These are phyloP conservation scores for Kradibia gibbosae DNA, from an alignment of 1,140 invertebrate species.

Conservation along the genomic window DNA sequence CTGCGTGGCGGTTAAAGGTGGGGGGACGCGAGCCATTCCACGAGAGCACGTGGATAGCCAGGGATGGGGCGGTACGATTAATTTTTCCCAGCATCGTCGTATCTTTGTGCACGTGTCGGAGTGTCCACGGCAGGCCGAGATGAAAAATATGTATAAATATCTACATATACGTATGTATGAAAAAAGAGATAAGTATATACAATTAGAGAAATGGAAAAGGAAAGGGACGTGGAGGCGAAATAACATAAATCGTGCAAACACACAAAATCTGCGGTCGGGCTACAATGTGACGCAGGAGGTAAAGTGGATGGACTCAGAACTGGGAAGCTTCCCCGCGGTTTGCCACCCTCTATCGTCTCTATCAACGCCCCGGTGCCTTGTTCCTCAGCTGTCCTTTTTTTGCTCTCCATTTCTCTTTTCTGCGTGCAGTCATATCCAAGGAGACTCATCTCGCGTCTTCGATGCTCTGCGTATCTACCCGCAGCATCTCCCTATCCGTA, in stretches of 20 bases:
- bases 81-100: background rate
- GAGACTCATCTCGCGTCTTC: background rate
- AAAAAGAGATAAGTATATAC: background rate
- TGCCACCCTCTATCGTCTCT: slow-evolving; percentile 64
- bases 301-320: background rate
- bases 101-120: background rate
- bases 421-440: background rate
- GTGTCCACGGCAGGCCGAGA: background rate
- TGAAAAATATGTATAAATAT: too few relatives aligned
- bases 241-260: slow-evolving; percentile 55
- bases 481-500: slow-evolving; percentile 42
- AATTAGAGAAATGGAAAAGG: slow-evolving; percentile 33
- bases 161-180: too few relatives aligned
- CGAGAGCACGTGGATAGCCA: background rate
- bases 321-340: slow-evolving; percentile 59
- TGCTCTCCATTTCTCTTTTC: slow-evolving; percentile 5
- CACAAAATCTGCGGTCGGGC: slow-evolving; percentile 56
- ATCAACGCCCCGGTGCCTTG: slow-evolving; percentile 59
- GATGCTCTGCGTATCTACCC: background rate
- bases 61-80: background rate
- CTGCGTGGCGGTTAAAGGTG: too few relatives aligned
- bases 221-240: slow-evolving; percentile 46
- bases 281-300: slow-evolving; percentile 26
- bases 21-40: background rate
- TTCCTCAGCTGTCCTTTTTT: slow-evolving; percentile 46